These are phyloP conservation scores for Myiotriccus ornatus DNA, from an alignment of 2,797 vertebrate species.

Conservation along the genomic window DNA sequence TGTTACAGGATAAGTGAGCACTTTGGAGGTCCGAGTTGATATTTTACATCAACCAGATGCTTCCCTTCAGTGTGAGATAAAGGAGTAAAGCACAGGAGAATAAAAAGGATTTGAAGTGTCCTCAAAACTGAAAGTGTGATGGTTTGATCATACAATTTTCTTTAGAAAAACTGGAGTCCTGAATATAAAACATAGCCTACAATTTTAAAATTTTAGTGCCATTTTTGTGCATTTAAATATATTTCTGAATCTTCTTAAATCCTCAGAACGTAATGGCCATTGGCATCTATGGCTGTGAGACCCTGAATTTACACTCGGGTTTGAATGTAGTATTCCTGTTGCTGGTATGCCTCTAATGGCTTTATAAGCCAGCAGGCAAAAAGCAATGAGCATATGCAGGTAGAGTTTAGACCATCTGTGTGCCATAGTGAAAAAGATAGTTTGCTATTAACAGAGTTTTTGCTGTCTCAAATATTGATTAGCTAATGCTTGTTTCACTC, in stretches of 20 bases:
- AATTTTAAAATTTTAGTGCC: neutral
- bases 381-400: neutral
- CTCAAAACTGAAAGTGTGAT: neutral
- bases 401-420: neutral
- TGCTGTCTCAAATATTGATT: conserved; percentile 3
- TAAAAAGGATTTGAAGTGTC: neutral
- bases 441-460: neutral
- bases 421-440: neutral
- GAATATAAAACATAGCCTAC: neutral
- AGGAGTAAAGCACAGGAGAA: neutral
- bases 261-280: neutral
- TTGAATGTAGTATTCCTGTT: neutral
- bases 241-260: neutral
- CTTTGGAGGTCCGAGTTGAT: neutral
- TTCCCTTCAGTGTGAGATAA: neutral
- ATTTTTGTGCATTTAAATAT: neutral
- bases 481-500: conserved; percentile 10
- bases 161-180: neutral
- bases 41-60: neutral
- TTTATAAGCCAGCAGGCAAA: neutral
- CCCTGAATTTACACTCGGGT: neutral
- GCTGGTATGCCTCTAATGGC: neutral
- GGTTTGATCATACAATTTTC: neutral
- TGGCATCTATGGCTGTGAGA: neutral
- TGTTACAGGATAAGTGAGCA: neutral